A percentile compares a stretch with the other conserved stretches of the same genome.
Evolutionary conservation across 2,797 vertebrate species (phyloP).

Genomic region (Agapornis canus): DNA sequence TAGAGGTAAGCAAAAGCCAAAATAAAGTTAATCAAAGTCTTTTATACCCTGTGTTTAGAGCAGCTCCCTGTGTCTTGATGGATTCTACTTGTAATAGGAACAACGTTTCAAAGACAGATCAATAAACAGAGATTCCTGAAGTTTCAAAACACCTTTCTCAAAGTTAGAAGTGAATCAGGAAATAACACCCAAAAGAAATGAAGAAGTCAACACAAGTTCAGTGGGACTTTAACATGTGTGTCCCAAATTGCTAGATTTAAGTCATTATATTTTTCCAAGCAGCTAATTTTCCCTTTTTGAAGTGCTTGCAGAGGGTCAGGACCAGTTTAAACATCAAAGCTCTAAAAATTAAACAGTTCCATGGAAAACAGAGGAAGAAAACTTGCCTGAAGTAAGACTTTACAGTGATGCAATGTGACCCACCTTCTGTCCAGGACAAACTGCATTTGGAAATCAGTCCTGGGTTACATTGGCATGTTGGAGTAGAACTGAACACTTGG

Average conservation of each 20-base stretch:
- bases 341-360: constrained; percentile 85
- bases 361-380: constrained; percentile 76
- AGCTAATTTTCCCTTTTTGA: constrained; percentile 87
- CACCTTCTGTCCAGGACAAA: constrained; percentile 77
- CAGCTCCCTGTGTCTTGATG: constrained; percentile 36
- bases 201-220: constrained; percentile 70
- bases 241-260: constrained; percentile 76
- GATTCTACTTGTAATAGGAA: constrained; percentile 40
- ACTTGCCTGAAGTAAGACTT: constrained; percentile 82
- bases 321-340: constrained; percentile 90
- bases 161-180: constrained; percentile 38
- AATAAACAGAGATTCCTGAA: constrained; percentile 57
- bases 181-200: constrained; percentile 36
- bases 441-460: constrained; percentile 75
- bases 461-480: not conserved
- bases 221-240: constrained; percentile 59
- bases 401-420: constrained; percentile 65
- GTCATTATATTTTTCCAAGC: constrained; percentile 81
- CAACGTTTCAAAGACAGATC: constrained; percentile 53
- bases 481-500: not conserved
- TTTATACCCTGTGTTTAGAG: constrained; percentile 20
- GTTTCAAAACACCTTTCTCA: constrained; percentile 59
- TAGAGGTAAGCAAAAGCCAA: constrained; percentile 66
- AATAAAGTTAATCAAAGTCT: constrained; percentile 73
- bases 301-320: constrained; percentile 84